These are phyloP conservation scores for Diarsia dahlii DNA, from an alignment of 2,888 invertebrate genomes.

Conservation along the genomic window DNA sequence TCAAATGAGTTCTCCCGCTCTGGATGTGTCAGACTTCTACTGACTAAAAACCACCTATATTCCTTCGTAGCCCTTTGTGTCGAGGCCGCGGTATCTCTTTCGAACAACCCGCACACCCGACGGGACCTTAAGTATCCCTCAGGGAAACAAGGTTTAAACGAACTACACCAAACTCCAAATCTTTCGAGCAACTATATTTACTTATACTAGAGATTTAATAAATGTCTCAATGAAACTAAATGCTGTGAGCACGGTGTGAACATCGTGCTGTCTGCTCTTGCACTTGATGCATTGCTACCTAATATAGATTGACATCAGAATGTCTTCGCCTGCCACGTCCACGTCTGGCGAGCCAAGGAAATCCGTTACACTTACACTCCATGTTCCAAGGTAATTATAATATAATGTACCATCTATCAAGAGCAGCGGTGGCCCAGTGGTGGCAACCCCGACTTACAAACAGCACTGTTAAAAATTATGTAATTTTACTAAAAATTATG, in stretches of 20 bases:
- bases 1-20: too few relatives aligned
- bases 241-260: not conserved
- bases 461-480: too few relatives aligned
- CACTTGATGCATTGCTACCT: conserved; percentile 21
- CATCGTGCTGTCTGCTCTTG: conserved; percentile 7
- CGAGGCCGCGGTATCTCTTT: too few relatives aligned
- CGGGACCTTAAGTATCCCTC: not conserved
- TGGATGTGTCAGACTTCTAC: too few relatives aligned
- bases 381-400: not conserved
- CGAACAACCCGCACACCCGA: too few relatives aligned
- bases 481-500: too few relatives aligned
- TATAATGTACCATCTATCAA: too few relatives aligned
- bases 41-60: too few relatives aligned
- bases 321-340: conserved; percentile 34
- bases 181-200: not conserved
- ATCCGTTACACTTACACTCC: not conserved
- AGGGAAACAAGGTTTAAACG: not conserved
- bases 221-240: not conserved
- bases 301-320: conserved; percentile 35
- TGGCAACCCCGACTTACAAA: too few relatives aligned
- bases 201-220: not conserved
- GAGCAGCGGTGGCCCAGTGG: too few relatives aligned
- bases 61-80: too few relatives aligned
- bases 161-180: not conserved
- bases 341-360: conserved; percentile 24